Evolutionary conservation across 2,888 invertebrate genomes (phyloP).

Genomic region (Cantharis nigra): DNA sequence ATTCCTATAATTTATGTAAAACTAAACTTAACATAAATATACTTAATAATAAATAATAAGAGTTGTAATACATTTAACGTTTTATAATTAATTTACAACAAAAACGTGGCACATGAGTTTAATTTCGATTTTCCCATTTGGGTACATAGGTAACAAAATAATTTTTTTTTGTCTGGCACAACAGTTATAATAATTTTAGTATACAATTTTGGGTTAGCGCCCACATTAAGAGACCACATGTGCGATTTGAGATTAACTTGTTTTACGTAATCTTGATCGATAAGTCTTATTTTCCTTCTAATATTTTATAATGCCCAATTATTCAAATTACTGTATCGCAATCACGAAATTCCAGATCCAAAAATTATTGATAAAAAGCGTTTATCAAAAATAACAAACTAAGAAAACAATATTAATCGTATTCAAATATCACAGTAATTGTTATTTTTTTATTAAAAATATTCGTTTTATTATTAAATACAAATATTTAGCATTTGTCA

Average conservation of each 20-base stretch:
- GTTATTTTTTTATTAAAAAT: constrained; percentile 18
- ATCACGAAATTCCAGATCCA: constrained; percentile 17
- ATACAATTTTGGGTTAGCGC: constrained; percentile 5
- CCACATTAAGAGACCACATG: not conserved
- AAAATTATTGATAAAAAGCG: constrained; percentile 5
- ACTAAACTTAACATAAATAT: constrained; percentile 40
- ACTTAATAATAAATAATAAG: constrained; percentile 33
- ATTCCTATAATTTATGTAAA: constrained; percentile 40
- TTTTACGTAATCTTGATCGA: not conserved
- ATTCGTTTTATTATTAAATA: not conserved
- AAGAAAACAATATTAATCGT: constrained; percentile 44
- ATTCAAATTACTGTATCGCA: constrained; percentile 10
- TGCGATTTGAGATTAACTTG: not conserved
- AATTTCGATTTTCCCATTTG: constrained; percentile 21
- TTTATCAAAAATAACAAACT: constrained; percentile 26
- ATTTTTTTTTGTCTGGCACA: constrained; percentile 29
- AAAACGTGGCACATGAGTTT: constrained; percentile 38
- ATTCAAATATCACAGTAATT: constrained; percentile 53
- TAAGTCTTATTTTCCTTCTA: constrained; percentile 15
- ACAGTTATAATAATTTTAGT: constrained; percentile 23
- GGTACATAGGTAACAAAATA: constrained; percentile 40
- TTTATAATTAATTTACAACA: constrained; percentile 36
- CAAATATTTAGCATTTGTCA: not conserved
- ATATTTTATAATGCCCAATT: constrained; percentile 36
- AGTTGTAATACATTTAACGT: constrained; percentile 36